Evolutionary conservation across 2,888 invertebrate species (phyloP).

Genomic region (Tetragnatha montana): DNA sequence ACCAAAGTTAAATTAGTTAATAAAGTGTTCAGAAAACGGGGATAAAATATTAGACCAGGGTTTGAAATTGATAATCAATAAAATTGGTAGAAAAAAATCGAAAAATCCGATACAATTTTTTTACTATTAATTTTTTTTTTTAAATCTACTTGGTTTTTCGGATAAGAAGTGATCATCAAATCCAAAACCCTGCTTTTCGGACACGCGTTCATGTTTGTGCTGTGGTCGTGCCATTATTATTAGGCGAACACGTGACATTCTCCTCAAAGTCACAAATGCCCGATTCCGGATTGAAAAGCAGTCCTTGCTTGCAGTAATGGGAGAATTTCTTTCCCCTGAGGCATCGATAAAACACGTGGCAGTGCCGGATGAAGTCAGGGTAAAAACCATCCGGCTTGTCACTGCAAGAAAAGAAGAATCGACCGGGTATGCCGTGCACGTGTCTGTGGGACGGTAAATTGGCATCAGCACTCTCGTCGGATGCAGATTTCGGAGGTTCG

Average conservation of each 20-base stretch:
- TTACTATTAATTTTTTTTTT: too few relatives aligned
- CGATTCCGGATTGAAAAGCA: slow-evolving; percentile 71
- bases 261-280: slow-evolving; percentile 73
- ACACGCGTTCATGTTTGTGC: not conserved
- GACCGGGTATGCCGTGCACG: slow-evolving; percentile 67
- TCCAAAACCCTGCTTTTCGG: not conserved
- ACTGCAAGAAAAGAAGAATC: slow-evolving; percentile 67
- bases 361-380: slow-evolving; percentile 71
- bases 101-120: too few relatives aligned
- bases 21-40: too few relatives aligned
- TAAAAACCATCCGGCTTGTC: slow-evolving; percentile 72
- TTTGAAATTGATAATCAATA: too few relatives aligned
- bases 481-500: slow-evolving; percentile 11
- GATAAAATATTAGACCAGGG: too few relatives aligned
- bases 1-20: too few relatives aligned
- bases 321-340: slow-evolving; percentile 72
- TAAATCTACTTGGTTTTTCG: too few relatives aligned
- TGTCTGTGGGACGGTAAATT: slow-evolving; percentile 37
- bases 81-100: too few relatives aligned
- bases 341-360: slow-evolving; percentile 73
- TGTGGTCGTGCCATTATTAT: slow-evolving; percentile 6
- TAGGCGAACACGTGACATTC: slow-evolving; percentile 70
- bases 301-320: slow-evolving; percentile 72
- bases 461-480: slow-evolving; percentile 2
- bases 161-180: too few relatives aligned